Base-by-base conservation (phyloP, 2,888 invertebrate species). In the Tillus elongatus region DNA sequence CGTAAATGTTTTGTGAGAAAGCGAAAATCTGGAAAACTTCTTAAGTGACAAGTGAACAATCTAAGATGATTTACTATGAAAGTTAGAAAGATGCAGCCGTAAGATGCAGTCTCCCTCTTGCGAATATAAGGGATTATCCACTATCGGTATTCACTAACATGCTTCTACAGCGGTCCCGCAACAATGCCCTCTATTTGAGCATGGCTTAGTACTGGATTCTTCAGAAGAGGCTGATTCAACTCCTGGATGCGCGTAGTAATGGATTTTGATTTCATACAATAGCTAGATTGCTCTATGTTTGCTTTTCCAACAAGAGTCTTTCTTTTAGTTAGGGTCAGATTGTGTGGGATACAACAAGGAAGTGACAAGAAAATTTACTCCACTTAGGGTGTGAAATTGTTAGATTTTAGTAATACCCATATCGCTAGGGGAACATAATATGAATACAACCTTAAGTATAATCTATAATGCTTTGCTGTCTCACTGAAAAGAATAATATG, bases 231-330 rank as follows among this genome's bases (percentile, higher is more conserved):
- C 46, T 45, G 50, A 51, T 54, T 51, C 49, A 51, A 33, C 31
- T 15, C 40, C 37, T 44, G 45, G 43, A 40, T 40, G 51, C 51
- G 50, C 47, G 45, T 44, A 47, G 57, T 61, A 62, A 63, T 63
- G 61, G 61, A 62, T 63, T 63, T 61, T 63, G 61, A 63, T 63
- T 60, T 58, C 45, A 45, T 49, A 52, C 56, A 56, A 56, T 54
- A 38, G 51, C 44, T 38, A 48, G 48, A 55, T 53, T 54, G 50
- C 46, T 44, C 44, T 45, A 37, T 52, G 51, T 53, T 56, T 51
- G 53, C 52, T 52, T 52, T 50, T 48, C 46, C 45, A 46, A 49
- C 49, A 42, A 46, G 47, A 43, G 47, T 49, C 52, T 50, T 54
- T 50, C 50, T 53, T 50, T 51, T 49, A 49, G 41, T 39, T 28